A percentile compares a stretch with the other conserved stretches of the same genome.
Conservation (phyloP, 2,113 vertebrate genomes). For the Chaenocephalus aceratus region DNA sequence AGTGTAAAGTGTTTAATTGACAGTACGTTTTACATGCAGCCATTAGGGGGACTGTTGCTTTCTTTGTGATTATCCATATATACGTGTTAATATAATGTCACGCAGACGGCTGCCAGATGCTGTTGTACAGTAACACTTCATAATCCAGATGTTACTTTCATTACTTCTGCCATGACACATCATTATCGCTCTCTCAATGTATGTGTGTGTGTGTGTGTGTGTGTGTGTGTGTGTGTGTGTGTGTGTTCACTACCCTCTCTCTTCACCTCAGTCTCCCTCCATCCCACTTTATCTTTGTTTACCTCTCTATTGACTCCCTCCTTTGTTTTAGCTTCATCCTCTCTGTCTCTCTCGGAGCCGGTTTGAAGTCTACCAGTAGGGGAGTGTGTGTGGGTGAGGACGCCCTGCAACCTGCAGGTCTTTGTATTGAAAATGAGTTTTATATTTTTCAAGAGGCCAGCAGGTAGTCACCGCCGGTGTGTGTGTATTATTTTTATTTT, state of each 20-base stretch:
- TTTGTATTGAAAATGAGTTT: conserved; percentile 63
- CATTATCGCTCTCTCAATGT: neutral
- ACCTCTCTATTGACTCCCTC: conserved; percentile 35
- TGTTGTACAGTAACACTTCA: conserved; percentile 23
- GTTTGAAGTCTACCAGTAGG: conserved; percentile 73
- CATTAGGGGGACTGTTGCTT: neutral
- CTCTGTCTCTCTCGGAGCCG: conserved; percentile 34
- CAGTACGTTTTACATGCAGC: neutral
- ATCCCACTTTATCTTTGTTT: conserved; percentile 45
- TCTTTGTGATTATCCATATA: neutral
- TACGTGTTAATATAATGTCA: conserved; percentile 12
- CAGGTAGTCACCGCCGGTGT: conserved; percentile 26
- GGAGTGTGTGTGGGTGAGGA: conserved; percentile 57
- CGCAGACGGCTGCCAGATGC: conserved; percentile 1
- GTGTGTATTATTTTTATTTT: conserved; percentile 24
- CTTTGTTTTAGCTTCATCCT: conserved; percentile 27
- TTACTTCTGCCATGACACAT: conserved; percentile 17
- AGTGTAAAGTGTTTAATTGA: neutral
- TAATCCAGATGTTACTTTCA: conserved; percentile 41
- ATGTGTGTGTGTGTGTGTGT: no score
- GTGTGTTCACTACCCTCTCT: conserved; percentile 21
- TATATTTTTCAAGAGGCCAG: conserved; percentile 58
- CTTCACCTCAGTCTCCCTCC: conserved; percentile 3
- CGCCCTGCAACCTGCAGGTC: conserved; percentile 45
- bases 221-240: neutral